phyloP scores from a whole-genome alignment of 1,140 invertebrate species.

The Ceratina japonica region DNA sequence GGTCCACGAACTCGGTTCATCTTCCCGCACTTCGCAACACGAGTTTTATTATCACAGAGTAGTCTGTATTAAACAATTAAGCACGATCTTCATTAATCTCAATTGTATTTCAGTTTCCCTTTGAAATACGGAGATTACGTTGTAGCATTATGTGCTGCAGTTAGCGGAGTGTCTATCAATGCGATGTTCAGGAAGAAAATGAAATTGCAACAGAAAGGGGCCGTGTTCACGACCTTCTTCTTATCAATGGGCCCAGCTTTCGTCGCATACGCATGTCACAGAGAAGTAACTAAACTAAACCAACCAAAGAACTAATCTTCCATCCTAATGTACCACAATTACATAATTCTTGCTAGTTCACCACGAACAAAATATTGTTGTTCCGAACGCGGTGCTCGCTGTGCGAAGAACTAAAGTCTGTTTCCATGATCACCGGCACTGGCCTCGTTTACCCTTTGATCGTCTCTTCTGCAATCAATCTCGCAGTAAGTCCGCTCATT shows the following conservation, averaged over 20 bases:
- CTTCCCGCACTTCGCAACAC: too few species aligned
- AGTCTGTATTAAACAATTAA: too few species aligned
- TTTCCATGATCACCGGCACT: slow-evolving; percentile 66
- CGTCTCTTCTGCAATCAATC: slow-evolving; percentile 72
- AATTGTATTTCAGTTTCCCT: not conserved
- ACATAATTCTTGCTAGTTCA: slow-evolving; percentile 70
- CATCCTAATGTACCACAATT: not conserved
- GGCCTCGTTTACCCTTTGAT: slow-evolving; percentile 77
- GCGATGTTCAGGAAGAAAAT: slow-evolving; percentile 64
- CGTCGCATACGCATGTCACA: slow-evolving; percentile 32
- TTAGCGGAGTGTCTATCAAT: slow-evolving; percentile 58
- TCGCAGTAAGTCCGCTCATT: slow-evolving; percentile 75
- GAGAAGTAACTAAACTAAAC: slow-evolving; percentile 61
- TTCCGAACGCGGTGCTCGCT: slow-evolving; percentile 75
- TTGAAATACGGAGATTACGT: slow-evolving; percentile 52
- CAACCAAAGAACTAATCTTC: not conserved
- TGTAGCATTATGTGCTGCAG: not conserved
- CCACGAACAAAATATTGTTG: slow-evolving; percentile 75
- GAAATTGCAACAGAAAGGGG: slow-evolving; percentile 61
- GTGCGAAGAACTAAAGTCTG: slow-evolving; percentile 78
- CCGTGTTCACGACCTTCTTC: slow-evolving; percentile 43
- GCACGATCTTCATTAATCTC: too few species aligned
- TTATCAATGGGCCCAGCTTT: slow-evolving; percentile 33
- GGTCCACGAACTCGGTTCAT: too few species aligned
- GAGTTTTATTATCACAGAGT: too few species aligned